Base-by-base conservation (phyloP, 2,888 invertebrate species). In the Acleris holmiana region DNA sequence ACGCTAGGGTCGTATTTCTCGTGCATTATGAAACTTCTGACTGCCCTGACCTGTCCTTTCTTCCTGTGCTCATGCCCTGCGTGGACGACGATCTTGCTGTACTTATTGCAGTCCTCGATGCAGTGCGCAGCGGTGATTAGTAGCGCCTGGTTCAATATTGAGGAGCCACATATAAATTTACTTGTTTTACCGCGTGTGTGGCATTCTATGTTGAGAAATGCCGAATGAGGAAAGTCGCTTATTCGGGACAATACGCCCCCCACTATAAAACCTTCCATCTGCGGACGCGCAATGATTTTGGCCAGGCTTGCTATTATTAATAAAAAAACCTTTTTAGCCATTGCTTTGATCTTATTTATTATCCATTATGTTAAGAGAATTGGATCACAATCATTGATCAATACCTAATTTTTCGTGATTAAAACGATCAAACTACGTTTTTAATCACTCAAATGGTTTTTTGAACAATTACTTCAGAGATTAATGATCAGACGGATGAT, bases 101-200 rank as follows among this genome's bases (percentile, higher is more conserved):
- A 18, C 19, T 15, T 17, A 2, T 15, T 15, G n/a, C 47, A 29
- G 19, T 35, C 7, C 29, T 23, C 49, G 0, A 58, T 15, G 1
- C 58, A 58, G n/a, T 58, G 58, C 7, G 23, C 58, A 6, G 58
- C 58, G 13, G 49, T 58, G 6, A 58, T 29, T 18, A 58, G 13
- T 10, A 58, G 17, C 10, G 3, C 25, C 10, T 58, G 58, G 17
- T 35, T 58, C n/a, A 58, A 1, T 15, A 58, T 40, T 4, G 58
- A 58, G 13, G 49, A 7, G 6, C 58, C 58, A 5, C 58, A 58
- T 13, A n/a, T n/a, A 17, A 23, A 55, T 21, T n/a, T 17, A n/a
- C 25, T 13, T 4, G 2, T 17, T 17, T 17, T 17, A 4, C 13
- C 15, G 23, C 0, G 6, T 49, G 23, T 49, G 10, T 13, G 15